Percentiles rank a stretch among this genome's conserved stretches.
Conservation (phyloP, 1,140 invertebrate species). For the Pseudomyrmex gracilis region DNA sequence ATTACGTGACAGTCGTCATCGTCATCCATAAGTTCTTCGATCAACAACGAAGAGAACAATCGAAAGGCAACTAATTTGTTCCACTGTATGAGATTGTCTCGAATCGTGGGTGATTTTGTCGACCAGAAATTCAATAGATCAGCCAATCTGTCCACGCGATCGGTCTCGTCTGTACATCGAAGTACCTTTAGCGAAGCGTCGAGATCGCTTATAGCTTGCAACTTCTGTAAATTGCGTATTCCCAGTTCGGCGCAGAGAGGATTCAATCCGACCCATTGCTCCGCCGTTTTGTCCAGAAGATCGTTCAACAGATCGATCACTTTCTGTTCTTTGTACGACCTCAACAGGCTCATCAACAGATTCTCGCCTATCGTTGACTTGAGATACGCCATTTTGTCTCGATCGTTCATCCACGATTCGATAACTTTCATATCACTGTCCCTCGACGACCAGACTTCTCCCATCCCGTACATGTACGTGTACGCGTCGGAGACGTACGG, state of each 20-base stretch:
- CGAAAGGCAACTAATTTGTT: slow-evolving; percentile 77
- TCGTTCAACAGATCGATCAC: slow-evolving; percentile 75
- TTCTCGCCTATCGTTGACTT: slow-evolving; percentile 79
- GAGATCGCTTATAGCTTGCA: slow-evolving; percentile 83
- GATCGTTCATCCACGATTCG: slow-evolving; percentile 62
- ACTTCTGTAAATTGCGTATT: slow-evolving; percentile 79
- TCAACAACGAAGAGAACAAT: slow-evolving; percentile 64
- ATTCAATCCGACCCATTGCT: slow-evolving; percentile 84
- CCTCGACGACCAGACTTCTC: not conserved
- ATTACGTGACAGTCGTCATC: not conserved
- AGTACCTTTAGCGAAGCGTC: slow-evolving; percentile 70
- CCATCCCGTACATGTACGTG: slow-evolving; percentile 74
- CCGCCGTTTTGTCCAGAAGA: slow-evolving; percentile 77
- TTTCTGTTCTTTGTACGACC: slow-evolving; percentile 65
- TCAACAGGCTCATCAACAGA: slow-evolving; percentile 80
- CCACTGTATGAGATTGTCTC: slow-evolving; percentile 78
- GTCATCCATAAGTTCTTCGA: not conserved
- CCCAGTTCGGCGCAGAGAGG: slow-evolving; percentile 81
- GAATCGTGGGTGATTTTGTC: slow-evolving; percentile 66
- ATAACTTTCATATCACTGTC: not conserved
- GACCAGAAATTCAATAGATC: slow-evolving; percentile 76
- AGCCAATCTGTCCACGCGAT: slow-evolving; percentile 13
- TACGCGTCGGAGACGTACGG: slow-evolving; percentile 83
- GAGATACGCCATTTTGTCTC: slow-evolving; percentile 59
- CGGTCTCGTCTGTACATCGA: slow-evolving; percentile 30